These are phyloP conservation scores for Delphinapterus leucas DNA, from an alignment of 2,113 vertebrate genomes.

Conservation along the genomic window DNA sequence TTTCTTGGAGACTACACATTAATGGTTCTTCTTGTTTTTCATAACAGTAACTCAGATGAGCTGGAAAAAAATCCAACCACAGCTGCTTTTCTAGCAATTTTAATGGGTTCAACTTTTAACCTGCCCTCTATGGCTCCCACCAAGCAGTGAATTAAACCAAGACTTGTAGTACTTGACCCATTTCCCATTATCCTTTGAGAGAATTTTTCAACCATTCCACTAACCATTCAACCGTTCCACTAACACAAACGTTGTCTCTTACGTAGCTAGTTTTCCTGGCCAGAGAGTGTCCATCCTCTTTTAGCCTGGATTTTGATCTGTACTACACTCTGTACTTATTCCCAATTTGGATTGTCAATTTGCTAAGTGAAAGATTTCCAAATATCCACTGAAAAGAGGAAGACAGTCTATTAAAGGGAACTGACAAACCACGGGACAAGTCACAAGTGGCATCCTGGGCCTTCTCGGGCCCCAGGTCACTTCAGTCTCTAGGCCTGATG, in stretches of 20 bases:
- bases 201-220: background rate
- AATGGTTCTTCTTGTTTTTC: constrained; percentile 34
- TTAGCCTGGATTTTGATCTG: background rate
- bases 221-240: background rate
- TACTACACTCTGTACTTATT: background rate
- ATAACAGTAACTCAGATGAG: background rate
- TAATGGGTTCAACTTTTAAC: background rate
- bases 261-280: background rate
- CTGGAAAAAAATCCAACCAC: background rate
- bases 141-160: background rate
- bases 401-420: background rate
- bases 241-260: background rate
- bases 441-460: background rate
- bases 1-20: background rate
- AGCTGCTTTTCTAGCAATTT: background rate
- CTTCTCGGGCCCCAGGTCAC: background rate
- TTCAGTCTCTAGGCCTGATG: background rate
- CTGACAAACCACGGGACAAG: background rate
- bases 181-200: background rate
- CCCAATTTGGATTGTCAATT: background rate
- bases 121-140: background rate
- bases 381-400: constrained; percentile 37
- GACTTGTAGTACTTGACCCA: background rate
- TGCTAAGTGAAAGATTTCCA: background rate
- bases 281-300: background rate